phyloP scores from a whole-genome alignment of 2,888 invertebrate genomes.

The Psylliodes chrysocephalus region DNA sequence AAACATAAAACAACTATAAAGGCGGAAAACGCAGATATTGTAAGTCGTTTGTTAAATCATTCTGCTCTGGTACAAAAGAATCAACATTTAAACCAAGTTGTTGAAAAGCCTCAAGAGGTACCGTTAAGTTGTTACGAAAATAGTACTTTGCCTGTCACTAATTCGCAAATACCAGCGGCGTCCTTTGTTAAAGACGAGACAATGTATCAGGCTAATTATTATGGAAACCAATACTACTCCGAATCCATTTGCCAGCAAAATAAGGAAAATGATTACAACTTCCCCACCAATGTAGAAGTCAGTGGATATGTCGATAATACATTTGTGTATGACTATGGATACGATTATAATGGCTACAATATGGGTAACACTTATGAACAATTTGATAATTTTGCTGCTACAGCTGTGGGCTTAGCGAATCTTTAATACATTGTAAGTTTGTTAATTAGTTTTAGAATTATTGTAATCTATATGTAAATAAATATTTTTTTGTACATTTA shows the following conservation, averaged over 20 bases:
- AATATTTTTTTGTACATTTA: too few relatives aligned
- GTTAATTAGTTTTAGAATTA: too few relatives aligned
- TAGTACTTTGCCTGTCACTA: background rate
- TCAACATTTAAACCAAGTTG: background rate
- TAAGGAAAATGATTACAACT: background rate
- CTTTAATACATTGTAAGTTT: too few relatives aligned
- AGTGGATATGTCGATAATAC: background rate
- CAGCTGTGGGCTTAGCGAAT: too few relatives aligned
- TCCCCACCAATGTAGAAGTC: background rate
- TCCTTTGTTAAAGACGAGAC: background rate
- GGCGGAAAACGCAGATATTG: slow-evolving; percentile 57
- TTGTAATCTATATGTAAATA: too few relatives aligned
- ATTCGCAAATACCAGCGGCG: background rate
- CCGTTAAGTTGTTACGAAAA: background rate
- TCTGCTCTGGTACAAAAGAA: slow-evolving; percentile 46
- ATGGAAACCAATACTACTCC: background rate
- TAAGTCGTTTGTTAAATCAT: slow-evolving; percentile 61
- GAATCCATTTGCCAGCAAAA: background rate
- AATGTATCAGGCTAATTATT: background rate
- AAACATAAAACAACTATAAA: slow-evolving; percentile 18
- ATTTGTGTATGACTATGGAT: background rate
- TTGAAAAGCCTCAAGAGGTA: background rate
- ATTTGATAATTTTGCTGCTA: too few relatives aligned
- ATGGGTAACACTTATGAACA: background rate
- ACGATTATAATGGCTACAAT: background rate